phyloP scores from a whole-genome alignment of 2,113 vertebrate species.

The Harpagus bidentatus region DNA sequence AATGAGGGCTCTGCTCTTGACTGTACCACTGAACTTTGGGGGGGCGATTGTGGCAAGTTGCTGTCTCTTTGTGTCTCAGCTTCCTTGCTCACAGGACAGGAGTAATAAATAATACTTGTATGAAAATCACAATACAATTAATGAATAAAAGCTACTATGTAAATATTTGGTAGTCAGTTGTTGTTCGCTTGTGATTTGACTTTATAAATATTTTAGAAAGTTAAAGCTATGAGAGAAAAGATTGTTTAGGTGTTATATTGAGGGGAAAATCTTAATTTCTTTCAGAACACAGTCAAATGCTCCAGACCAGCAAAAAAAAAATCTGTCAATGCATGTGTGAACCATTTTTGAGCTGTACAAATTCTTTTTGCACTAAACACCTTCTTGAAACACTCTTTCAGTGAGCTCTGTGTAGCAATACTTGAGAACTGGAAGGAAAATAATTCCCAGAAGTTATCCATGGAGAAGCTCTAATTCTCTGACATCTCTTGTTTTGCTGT shows the following conservation, averaged over 20 bases:
- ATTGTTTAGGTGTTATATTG: background rate
- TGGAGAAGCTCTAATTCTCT: background rate
- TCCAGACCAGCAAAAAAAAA: background rate
- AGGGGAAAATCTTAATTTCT: background rate
- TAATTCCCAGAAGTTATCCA: background rate
- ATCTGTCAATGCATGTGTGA: accelerated
- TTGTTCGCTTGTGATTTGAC: background rate
- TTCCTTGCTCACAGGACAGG: background rate
- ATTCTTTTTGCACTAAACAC: background rate
- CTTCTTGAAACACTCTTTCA: background rate
- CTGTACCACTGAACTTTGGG: background rate
- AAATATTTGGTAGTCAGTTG: background rate
- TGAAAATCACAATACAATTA: background rate
- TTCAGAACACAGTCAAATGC: background rate
- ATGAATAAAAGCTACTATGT: background rate
- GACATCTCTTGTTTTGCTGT: background rate
- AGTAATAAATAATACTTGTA: background rate
- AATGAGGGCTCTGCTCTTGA: background rate
- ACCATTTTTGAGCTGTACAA: background rate
- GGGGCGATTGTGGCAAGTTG: background rate
- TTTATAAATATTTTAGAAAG: background rate
- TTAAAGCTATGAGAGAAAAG: background rate
- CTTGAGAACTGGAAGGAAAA: background rate
- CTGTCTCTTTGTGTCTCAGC: background rate
- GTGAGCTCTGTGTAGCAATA: background rate